Evolutionary conservation across 53 echinoderm and acorn worm genomes (phyloP).

Genomic region (Echinometra lucunter): DNA sequence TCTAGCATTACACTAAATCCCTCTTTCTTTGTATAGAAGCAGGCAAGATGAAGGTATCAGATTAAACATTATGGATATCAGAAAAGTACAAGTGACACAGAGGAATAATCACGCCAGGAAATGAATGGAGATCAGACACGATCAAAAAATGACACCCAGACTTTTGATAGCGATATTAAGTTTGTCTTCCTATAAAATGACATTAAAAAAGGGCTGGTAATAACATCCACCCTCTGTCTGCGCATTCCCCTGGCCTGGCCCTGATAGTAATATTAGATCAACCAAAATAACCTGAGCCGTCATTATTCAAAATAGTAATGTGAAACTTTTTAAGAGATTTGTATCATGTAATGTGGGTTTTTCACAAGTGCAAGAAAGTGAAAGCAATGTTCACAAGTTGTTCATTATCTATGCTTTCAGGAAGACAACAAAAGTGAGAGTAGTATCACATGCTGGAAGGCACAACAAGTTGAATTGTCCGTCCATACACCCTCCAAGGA

Average conservation of each 20-base stretch:
- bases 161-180: slow-evolving; percentile 42
- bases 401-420: neutral
- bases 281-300: slow-evolving; percentile 25
- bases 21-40: slow-evolving; percentile 36
- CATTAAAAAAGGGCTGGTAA: neutral
- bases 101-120: neutral
- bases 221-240: slow-evolving; percentile 14
- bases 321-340: neutral
- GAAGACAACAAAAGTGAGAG: neutral
- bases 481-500: neutral
- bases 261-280: neutral
- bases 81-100: slow-evolving; percentile 34
- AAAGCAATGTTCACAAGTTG: neutral
- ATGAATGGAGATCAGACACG: slow-evolving; percentile 28
- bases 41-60: neutral
- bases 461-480: too few species aligned
- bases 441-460: neutral
- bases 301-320: neutral
- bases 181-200: slow-evolving; percentile 19
- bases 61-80: neutral
- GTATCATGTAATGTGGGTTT: neutral
- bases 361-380: neutral
- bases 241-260: neutral
- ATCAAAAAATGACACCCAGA: slow-evolving; percentile 25
- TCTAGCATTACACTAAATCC: slow-evolving; percentile 38